Conservation (phyloP, 23 tunicate genomes). For the Diplosoma virens region DNA sequence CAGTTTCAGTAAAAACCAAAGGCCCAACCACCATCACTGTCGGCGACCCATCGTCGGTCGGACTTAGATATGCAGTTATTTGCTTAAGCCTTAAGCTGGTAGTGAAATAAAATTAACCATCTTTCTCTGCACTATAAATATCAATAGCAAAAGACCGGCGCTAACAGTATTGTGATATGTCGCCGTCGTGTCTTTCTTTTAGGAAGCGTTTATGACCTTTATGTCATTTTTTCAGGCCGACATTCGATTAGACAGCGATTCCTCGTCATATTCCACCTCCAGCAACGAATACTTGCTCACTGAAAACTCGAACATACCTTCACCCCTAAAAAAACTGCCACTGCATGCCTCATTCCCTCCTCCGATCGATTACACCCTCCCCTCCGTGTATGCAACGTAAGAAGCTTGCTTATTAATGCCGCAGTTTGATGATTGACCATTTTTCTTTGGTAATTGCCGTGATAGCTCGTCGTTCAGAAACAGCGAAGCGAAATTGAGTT, state of each 20-base stretch:
- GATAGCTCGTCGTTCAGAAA: too few relatives aligned
- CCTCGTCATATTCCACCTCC: constrained; percentile 44
- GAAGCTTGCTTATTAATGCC: not conserved
- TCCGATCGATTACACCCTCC: not conserved
- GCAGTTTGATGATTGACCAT: not conserved
- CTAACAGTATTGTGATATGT: too few relatives aligned
- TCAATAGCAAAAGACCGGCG: too few relatives aligned
- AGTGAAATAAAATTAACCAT: too few relatives aligned
- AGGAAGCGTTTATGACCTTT: not conserved
- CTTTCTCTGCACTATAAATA: too few relatives aligned
- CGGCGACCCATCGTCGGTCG: too few relatives aligned
- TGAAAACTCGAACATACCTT: constrained; percentile 15
- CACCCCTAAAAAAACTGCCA: constrained; percentile 25
- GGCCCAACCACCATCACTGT: too few relatives aligned
- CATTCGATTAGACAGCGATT: constrained; percentile 26
- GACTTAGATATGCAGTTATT: too few relatives aligned
- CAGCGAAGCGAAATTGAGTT: too few relatives aligned
- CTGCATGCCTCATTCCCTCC: constrained; percentile 24
- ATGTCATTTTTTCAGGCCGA: constrained; percentile 1
- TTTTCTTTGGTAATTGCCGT: not conserved
- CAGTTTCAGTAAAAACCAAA: too few relatives aligned
- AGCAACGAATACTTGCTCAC: constrained; percentile 61
- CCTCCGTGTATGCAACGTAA: constrained; percentile 8
- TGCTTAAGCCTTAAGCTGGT: too few relatives aligned
- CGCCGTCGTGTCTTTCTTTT: not conserved